These are phyloP conservation scores for Aphrocallistes beatrix DNA, from an alignment of 37 sponge, comb jelly and placozoan species.

Conservation along the genomic window DNA sequence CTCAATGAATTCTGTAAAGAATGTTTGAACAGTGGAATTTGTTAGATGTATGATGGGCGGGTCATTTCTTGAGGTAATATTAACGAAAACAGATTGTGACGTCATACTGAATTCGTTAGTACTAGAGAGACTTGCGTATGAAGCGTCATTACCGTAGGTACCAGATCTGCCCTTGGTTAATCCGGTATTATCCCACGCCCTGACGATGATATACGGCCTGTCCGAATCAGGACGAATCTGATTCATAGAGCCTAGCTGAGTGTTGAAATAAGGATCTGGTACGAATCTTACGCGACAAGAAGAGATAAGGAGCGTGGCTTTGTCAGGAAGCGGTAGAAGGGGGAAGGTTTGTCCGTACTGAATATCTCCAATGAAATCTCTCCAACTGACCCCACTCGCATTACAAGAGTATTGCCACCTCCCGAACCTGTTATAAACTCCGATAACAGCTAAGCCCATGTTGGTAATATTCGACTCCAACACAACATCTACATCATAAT, in stretches of 20 bases:
- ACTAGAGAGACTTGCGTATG: conserved; percentile 29
- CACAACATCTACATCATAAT: conserved; percentile 51
- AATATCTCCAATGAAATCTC: conserved; percentile 64
- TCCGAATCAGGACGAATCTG: conserved; percentile 36
- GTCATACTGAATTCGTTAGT: conserved; percentile 56
- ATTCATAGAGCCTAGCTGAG: conserved; percentile 37
- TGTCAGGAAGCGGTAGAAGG: conserved; percentile 38
- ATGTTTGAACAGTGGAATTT: conserved; percentile 23
- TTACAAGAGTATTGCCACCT: conserved; percentile 74
- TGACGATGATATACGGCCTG: conserved; percentile 42
- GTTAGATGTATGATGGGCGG: conserved; percentile 46
- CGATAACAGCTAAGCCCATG: conserved; percentile 55
- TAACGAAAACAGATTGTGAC: conserved; percentile 16
- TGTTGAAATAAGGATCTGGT: conserved; percentile 58
- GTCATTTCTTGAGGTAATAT: conserved; percentile 46
- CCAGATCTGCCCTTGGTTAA: conserved; percentile 39
- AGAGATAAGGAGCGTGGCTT: conserved; percentile 61
- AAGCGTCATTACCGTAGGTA: conserved; percentile 67
- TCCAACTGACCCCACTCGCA: conserved; percentile 29
- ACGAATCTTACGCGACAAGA: conserved; percentile 61
- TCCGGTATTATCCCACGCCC: conserved; percentile 85
- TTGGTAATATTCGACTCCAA: neutral
- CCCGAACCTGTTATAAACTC: conserved; percentile 56
- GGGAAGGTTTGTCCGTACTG: conserved; percentile 43
- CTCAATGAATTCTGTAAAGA: conserved; percentile 38